Conservation (phyloP, 1,140 invertebrate species). For the Brachionus rotundiformis region DNA sequence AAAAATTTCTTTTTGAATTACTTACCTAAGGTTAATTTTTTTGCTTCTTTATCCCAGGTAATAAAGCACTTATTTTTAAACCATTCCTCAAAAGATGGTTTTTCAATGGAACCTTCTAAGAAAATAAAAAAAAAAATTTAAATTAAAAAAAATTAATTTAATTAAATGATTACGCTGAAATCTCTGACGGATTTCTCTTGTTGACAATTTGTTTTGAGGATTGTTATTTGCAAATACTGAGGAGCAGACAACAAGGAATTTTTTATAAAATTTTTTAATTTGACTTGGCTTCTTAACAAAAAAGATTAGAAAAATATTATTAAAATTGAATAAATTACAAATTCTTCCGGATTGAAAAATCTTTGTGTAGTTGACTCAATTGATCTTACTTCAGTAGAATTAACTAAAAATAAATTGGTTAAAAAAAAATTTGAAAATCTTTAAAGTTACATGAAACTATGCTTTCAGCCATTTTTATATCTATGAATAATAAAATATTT, state of each 20-base stretch:
- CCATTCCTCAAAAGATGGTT: too few species aligned
- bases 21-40: neutral
- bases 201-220: neutral
- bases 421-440: neutral
- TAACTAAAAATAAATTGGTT: too few species aligned
- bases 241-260: too few species aligned
- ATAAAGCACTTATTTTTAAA: neutral
- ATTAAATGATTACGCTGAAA: too few species aligned
- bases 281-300: neutral
- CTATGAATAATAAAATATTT: neutral
- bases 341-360: too few species aligned
- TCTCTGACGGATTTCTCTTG: neutral
- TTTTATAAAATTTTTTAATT: neutral
- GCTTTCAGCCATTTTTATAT: neutral
- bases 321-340: neutral
- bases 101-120: too few species aligned
- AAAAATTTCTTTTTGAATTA: neutral
- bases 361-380: too few species aligned
- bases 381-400: too few species aligned
- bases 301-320: neutral
- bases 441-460: neutral
- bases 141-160: too few species aligned
- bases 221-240: too few species aligned
- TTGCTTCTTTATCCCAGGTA: neutral
- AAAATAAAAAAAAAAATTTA: too few species aligned